These are phyloP conservation scores for Eilema sororculum DNA, from an alignment of 2,888 invertebrate genomes.

Conservation along the genomic window DNA sequence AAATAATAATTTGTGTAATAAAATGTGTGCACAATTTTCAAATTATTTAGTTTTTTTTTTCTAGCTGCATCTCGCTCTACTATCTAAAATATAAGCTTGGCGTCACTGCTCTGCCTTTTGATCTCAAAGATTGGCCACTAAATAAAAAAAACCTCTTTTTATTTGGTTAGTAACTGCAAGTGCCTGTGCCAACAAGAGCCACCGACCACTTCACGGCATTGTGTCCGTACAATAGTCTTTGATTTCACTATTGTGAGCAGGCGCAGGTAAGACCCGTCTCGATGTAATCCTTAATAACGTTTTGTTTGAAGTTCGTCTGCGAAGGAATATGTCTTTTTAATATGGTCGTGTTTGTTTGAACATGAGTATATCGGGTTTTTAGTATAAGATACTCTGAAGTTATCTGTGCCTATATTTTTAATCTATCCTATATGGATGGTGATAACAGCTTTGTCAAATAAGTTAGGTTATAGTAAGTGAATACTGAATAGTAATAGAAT, in stretches of 20 bases:
- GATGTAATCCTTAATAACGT: constrained; percentile 47
- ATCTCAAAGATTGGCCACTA: constrained; percentile 26
- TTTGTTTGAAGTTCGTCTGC: constrained; percentile 42
- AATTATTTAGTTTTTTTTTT: too few species aligned
- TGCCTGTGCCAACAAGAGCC: constrained; percentile 39
- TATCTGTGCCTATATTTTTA: background rate
- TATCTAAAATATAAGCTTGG: background rate
- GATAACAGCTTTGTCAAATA: too few species aligned
- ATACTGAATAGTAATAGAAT: too few species aligned
- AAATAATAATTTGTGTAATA: too few species aligned
- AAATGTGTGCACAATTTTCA: too few species aligned
- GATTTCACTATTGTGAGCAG: constrained; percentile 54
- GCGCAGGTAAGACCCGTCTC: constrained; percentile 42
- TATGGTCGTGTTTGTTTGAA: constrained; percentile 14
- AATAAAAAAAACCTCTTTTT: constrained; percentile 27
- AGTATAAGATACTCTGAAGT: background rate
- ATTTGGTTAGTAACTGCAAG: constrained; percentile 30
- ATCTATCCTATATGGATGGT: background rate
- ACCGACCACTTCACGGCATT: constrained; percentile 52
- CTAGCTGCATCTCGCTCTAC: background rate
- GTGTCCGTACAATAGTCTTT: constrained; percentile 48
- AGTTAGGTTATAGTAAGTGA: too few species aligned
- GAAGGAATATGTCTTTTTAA: constrained; percentile 19
- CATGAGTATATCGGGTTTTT: background rate
- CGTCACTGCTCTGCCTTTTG: background rate